Evolutionary conservation across 2,797 vertebrate genomes (phyloP), one percentile per base, ranked within the genome.

Genomic region (Chaetophractus vellerosus): DNA sequence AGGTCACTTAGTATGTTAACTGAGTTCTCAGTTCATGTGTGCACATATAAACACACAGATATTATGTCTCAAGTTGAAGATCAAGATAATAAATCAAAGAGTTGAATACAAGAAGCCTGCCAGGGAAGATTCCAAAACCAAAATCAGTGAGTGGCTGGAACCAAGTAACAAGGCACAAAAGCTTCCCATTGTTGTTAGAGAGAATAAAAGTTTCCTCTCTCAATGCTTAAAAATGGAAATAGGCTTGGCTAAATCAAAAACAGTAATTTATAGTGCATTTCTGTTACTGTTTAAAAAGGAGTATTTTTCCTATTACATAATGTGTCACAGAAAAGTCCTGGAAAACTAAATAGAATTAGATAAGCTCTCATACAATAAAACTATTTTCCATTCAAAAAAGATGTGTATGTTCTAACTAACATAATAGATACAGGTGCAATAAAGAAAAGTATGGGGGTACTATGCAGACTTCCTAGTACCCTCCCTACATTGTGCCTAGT

Each of bases 161-260:
- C 92, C 86, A 97, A 97, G 92, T 80, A 97, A 96, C 96, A 98
- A 98, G 98, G 98, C 97, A 98, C 97, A 91, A 76, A 96, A 96
- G 26, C 66, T 92, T 97, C 83, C 92, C 90, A 82, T 88, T 96
- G 87, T 82, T 93, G 97, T 96, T 95, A 98, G 95, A 95, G 90
- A 96, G 79, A 87, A 66, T 75, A 92, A 96, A 94, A 59, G 38
- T 69, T 85, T 94, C 74, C 93, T 76, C 69, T 90, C 88, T 64
- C 88, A 93, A 95, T 68, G 88, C 55, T 57, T 96, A 83, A 38
- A 94, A 33, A 90, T 38, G 88, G 81, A 96, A 63, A 85, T 1
- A 93, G 45, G 57, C 88, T 12, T 87, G 82, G 76, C 84, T 94
- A 90, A 88, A 72, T 75, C 36, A 92, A 74, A 93, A 59, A 90